phyloP scores from a whole-genome alignment of 2,797 vertebrate genomes.

The Lithobates pipiens region DNA sequence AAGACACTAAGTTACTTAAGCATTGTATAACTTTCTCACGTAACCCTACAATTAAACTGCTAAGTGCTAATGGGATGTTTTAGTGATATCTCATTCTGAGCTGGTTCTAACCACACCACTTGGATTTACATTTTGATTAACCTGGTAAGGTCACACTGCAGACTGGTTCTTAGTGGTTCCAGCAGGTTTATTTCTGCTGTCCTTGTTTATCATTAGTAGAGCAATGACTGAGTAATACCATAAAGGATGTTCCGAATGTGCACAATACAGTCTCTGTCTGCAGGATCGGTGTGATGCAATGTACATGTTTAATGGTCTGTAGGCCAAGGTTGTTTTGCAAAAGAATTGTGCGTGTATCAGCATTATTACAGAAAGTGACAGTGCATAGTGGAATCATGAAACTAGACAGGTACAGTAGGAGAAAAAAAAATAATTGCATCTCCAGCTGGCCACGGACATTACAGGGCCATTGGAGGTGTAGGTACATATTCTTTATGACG shows the following conservation, averaged over 20 bases:
- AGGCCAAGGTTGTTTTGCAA: neutral
- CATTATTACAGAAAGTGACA: neutral
- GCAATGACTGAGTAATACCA: neutral
- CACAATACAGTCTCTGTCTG: neutral
- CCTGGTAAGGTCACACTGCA: neutral
- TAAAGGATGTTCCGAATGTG: neutral
- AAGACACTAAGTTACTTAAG: neutral
- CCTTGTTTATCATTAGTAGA: neutral
- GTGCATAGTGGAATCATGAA: neutral
- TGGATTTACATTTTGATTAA: neutral
- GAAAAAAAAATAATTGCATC: no score
- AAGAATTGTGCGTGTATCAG: neutral
- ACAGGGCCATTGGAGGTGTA: neutral
- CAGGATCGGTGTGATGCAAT: neutral
- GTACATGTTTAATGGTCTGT: neutral
- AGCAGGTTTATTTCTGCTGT: neutral
- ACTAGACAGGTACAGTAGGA: neutral
- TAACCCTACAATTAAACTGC: neutral
- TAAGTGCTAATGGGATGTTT: constrained; percentile 12
- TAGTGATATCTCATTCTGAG: neutral
- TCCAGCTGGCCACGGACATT: neutral
- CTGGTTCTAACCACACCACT: constrained; percentile 7
- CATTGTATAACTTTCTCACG: neutral
- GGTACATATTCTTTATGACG: no score
- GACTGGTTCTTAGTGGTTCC: neutral